Conservation (phyloP, 2,113 vertebrate species). For the Perca fluviatilis region DNA sequence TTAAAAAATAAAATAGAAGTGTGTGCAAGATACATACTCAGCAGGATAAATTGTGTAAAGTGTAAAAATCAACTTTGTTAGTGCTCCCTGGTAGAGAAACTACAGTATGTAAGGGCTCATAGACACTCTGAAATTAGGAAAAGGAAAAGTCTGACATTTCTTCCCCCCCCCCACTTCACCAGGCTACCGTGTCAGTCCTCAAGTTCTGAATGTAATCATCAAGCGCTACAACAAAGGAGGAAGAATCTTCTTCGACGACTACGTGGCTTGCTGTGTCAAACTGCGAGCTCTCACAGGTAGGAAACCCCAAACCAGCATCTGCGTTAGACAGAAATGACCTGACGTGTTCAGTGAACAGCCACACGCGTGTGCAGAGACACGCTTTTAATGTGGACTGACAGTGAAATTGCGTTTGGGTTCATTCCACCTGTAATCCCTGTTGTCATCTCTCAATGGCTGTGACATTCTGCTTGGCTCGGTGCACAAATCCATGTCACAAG, state of each 20-base stretch:
- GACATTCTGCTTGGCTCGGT: background rate
- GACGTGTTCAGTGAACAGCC: background rate
- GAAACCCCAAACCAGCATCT: background rate
- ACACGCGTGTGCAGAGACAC: background rate
- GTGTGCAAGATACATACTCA: too few species aligned
- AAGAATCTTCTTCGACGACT: constrained; percentile 92
- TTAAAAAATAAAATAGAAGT: too few species aligned
- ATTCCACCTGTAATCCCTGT: background rate
- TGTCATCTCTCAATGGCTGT: background rate
- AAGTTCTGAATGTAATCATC: constrained; percentile 85
- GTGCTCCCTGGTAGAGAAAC: too few species aligned
- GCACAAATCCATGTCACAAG: background rate
- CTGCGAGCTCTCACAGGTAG: constrained; percentile 90
- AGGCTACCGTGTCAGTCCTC: constrained; percentile 91
- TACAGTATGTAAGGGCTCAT: too few species aligned
- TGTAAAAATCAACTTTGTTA: too few species aligned
- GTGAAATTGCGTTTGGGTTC: background rate
- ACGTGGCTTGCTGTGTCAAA: constrained; percentile 93
- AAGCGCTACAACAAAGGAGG: constrained; percentile 91
- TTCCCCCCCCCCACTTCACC: background rate
- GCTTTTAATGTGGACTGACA: constrained; percentile 1
- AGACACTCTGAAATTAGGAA: background rate
- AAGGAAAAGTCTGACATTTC: background rate
- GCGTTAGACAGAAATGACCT: too few species aligned
- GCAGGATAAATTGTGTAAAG: too few species aligned